Conservation (phyloP, 2,113 vertebrate genomes). For the Siphamia tubifer region DNA sequence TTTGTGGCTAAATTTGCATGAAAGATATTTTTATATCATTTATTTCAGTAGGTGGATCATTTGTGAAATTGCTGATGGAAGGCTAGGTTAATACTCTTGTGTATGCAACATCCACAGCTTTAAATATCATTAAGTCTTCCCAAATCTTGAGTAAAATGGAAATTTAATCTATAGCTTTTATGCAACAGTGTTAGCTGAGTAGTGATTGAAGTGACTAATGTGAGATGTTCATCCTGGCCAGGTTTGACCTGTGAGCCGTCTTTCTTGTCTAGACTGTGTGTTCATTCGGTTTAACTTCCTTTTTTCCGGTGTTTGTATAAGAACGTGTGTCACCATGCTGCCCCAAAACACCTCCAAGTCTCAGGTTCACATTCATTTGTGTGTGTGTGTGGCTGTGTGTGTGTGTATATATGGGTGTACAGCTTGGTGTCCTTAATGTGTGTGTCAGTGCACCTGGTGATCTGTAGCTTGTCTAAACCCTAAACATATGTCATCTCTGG, state of each 20-base stretch:
- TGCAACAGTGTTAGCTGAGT: background rate
- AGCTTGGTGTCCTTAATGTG: no score
- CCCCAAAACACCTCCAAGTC: background rate
- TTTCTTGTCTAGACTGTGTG: conserved; percentile 14
- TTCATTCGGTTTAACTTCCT: background rate
- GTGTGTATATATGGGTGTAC: background rate
- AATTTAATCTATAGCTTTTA: conserved; percentile 16
- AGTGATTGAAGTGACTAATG: conserved; percentile 1
- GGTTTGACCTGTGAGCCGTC: background rate
- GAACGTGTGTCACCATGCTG: conserved; percentile 5
- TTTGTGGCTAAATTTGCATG: background rate
- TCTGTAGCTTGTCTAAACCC: background rate
- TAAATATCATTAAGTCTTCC: background rate
- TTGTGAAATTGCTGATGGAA: background rate
- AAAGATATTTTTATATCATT: background rate
- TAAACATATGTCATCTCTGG: background rate
- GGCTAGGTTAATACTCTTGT: background rate
- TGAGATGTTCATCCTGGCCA: background rate
- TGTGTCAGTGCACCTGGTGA: background rate
- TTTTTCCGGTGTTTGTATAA: conserved; percentile 4
- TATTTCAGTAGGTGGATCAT: background rate
- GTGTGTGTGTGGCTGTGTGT: background rate
- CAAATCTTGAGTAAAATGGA: conserved; percentile 2
- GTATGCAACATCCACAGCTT: background rate
- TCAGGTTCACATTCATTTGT: background rate